Conservation (phyloP, 2,888 invertebrate genomes). For the Oscheius sp. region DNA sequence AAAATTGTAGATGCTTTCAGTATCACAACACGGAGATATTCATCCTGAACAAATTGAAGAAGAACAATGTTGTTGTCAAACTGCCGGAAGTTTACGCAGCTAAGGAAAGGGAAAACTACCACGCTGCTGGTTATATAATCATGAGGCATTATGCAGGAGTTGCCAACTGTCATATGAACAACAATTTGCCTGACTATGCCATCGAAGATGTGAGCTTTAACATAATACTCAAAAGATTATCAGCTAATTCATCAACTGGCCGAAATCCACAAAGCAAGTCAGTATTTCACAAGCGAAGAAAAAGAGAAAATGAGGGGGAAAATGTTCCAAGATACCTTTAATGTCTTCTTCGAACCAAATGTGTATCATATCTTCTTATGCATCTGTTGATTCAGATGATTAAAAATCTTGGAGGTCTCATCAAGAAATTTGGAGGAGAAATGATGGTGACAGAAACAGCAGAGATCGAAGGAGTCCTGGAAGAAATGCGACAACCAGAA, state of each 20-base stretch:
- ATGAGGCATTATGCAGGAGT: slow-evolving; percentile 1
- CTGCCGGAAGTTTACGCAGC: not conserved
- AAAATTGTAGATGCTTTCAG: not conserved
- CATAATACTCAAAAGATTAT: too few relatives aligned
- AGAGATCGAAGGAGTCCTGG: not conserved
- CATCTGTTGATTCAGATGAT: not conserved
- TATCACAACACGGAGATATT: slow-evolving; percentile 1
- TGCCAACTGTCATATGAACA: not conserved
- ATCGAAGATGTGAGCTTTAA: not conserved
- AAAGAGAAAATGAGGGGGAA: not conserved
- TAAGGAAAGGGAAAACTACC: not conserved
- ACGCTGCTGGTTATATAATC: slow-evolving; percentile 4
- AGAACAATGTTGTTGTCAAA: not conserved
- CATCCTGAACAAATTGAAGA: not conserved
- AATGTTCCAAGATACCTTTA: not conserved
- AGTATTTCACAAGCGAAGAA: not conserved
- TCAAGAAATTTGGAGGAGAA: slow-evolving; percentile 1
- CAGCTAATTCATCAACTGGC: not conserved
- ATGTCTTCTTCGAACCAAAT: not conserved
- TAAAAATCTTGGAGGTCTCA: not conserved
- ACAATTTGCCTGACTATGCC: not conserved
- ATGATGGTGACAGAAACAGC: not conserved
- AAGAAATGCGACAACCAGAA: not conserved
- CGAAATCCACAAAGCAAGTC: not conserved
- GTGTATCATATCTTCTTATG: not conserved